phyloP scores from a whole-genome alignment of 2,113 vertebrate species.

The Amblyornis subalaris region DNA sequence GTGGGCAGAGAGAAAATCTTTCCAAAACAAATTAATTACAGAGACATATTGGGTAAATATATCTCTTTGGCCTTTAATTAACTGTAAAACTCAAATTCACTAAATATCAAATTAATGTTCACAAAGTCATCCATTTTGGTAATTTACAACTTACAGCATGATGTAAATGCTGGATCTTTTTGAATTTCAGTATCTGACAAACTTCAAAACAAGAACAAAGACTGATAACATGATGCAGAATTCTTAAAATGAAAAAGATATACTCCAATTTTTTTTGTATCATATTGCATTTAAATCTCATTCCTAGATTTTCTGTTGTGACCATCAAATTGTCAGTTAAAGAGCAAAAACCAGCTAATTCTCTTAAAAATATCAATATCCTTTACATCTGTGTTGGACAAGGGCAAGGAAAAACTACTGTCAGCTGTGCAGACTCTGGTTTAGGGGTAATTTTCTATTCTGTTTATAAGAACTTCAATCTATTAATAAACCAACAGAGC shows the following conservation, averaged over 20 bases:
- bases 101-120: not conserved
- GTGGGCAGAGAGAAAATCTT: not conserved
- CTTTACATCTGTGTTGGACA: not conserved
- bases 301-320: not conserved
- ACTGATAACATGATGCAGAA: not conserved
- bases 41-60: not conserved
- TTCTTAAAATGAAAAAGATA: not conserved
- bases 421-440: not conserved
- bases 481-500: not conserved
- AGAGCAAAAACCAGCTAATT: not conserved
- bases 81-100: not conserved
- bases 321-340: not conserved
- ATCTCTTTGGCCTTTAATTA: not conserved
- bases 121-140: not conserved
- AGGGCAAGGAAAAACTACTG: accelerated
- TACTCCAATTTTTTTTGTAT: not conserved
- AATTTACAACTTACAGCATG: not conserved
- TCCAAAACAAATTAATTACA: not conserved
- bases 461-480: not conserved
- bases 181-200: not conserved
- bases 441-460: not conserved
- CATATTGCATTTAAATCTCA: not conserved
- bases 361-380: not conserved
- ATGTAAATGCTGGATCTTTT: not conserved
- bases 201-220: not conserved